Evolutionary conservation across 2,113 vertebrate genomes (phyloP).

Genomic region (Cryptotis parvus): DNA sequence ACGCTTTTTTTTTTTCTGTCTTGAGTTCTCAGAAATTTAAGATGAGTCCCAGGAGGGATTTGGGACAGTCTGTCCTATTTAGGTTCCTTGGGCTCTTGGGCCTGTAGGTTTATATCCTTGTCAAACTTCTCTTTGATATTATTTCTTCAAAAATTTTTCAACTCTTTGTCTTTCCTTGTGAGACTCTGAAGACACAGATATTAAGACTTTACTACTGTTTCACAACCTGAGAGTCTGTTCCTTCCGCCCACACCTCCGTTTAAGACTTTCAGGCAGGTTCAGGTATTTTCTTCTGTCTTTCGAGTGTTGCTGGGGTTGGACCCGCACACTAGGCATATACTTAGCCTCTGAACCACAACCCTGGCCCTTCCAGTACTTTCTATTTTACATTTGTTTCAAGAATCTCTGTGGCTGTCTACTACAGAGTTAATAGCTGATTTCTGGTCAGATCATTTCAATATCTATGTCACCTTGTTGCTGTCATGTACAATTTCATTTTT

Average conservation of each 20-base stretch:
- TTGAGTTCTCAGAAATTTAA: neutral
- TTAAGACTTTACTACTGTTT: too few species aligned
- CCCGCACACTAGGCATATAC: too few species aligned
- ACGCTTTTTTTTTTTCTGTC: neutral
- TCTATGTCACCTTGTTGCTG: neutral
- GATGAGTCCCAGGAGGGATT: neutral
- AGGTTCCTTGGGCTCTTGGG: neutral
- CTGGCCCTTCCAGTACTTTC: too few species aligned
- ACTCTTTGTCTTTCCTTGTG: too few species aligned
- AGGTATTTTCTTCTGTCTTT: neutral
- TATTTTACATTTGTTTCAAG: constrained; percentile 42
- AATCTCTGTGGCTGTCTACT: neutral
- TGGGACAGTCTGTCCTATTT: neutral
- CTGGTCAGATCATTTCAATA: neutral
- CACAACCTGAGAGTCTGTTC: too few species aligned
- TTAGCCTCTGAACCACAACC: too few species aligned
- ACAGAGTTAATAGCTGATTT: neutral
- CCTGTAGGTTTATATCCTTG: neutral
- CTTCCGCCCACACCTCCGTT: too few species aligned
- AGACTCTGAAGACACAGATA: too few species aligned
- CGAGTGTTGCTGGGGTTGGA: too few species aligned
- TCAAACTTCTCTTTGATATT: neutral
- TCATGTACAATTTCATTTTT: too few species aligned
- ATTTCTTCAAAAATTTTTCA: neutral
- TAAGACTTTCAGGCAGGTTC: too few species aligned